Evolutionary conservation across 2,113 vertebrate species (phyloP), one percentile per base, ranked within the genome.

Genomic region (Oreochromis tanganicae): DNA sequence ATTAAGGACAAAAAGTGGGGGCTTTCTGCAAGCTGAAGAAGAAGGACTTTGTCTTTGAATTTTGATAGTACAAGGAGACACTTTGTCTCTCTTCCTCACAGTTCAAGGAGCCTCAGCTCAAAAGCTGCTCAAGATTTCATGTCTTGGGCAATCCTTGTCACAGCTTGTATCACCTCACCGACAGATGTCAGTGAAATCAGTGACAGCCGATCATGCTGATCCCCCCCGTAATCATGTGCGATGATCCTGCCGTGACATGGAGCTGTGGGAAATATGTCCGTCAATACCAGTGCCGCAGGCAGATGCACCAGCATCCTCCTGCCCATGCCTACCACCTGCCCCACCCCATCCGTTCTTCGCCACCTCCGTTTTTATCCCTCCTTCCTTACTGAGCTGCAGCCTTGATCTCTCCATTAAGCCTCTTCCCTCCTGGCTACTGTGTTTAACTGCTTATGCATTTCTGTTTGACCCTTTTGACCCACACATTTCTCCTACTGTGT

Each of bases 181-280:
- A 98, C 98, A 98, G 98, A 98, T 98, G 97, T 97, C 97, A 96
- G 96, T 83, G 91, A 97, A 98, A 97, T 97, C 97, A 97, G 96
- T 91, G 96, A 97, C 97, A 99, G 97, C 97, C 96, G 96, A 98
- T 97, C 97, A 93, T 21, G 93, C 97, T 98, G 97, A 98, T 97
- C 96, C 95, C 93, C 71, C 95, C 95, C 89, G 92, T 96, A 97
- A 97, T 97, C 97, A 96, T 57, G 93, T 94, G 96, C 82, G 92
- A 92, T 96, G 96, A 97, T 97, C 96, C 97, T 29, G 89, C 68
- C 63, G 95, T 55, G 94, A 97, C 95, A 95, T 82, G 14, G 96
- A 96, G 95, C 94, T 93, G 88, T 91, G 96, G 95, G 96, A 97
- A 95, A 93, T 84, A 80, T 71, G 86, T 95, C 94, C 61, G 16